Evolutionary conservation across 1,140 invertebrate genomes (phyloP), one percentile per base, ranked within the genome.

Genomic region (Aphelinus certus): DNA sequence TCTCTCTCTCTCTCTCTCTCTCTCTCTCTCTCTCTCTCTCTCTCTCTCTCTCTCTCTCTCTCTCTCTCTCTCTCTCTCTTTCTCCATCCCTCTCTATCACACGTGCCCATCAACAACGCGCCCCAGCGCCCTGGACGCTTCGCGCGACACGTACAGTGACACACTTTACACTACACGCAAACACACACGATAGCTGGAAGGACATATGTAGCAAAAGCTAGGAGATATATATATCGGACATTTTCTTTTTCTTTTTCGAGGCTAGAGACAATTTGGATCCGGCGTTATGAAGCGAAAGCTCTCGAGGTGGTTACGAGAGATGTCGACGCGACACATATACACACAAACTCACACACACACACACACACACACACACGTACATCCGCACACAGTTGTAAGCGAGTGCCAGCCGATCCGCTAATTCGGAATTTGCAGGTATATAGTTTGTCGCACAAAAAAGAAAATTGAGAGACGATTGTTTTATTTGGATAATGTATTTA

Each of bases 331-430:
- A 26, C 3, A 26, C 4, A 53, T 53, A 53, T 53, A 51, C 26
- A 61, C 47, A 49, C 43, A 26, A n/a, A 58, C 46, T 47, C n/a
- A 48, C 42, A 69, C n/a, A 42, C 56, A 69, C 48, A 57, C 66
- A 46, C 45, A 67, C 53, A 57, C 48, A 56, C 3, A 68, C 42
- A 68, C 55, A 10, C 10, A 66, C 3, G 7, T 7, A 26, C 57
- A 60, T 26, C 57, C 26, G 26, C 26, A 26, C 26, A 26, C 26
- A 26, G 26, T 26, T 26, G 26, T 26, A 69, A 71, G 49, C 48
- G 73, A 57, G 68, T 75, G 73, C 62, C 73, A 65, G 67, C 73
- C 73, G 55, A 75, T 60, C 67, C 68, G 73, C 49, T 53, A 56
- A 65, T 71, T 56, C 62, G 67, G 53, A 55, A 64, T 75, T 70